These are phyloP conservation scores for Luperina testacea DNA, from an alignment of 2,888 invertebrate genomes.

Conservation along the genomic window DNA sequence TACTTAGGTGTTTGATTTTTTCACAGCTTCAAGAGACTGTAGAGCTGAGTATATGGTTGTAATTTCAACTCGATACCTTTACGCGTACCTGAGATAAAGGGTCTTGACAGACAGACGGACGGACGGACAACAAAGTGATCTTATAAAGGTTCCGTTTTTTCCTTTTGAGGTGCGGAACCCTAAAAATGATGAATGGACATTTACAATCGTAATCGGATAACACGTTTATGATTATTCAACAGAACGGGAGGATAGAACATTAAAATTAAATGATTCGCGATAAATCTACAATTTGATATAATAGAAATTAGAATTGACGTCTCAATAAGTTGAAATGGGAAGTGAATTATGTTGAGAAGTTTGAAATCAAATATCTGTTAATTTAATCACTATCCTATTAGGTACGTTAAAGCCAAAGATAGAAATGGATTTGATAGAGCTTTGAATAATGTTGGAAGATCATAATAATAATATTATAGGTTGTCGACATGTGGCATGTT, in stretches of 20 bases:
- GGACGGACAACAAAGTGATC: too few relatives aligned
- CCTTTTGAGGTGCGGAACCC: too few relatives aligned
- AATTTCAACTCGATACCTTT: too few relatives aligned
- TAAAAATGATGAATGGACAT: constrained; percentile 45
- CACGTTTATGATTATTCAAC: constrained; percentile 51
- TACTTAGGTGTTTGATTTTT: too few relatives aligned
- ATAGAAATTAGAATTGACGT: constrained; percentile 50
- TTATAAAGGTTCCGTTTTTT: too few relatives aligned
- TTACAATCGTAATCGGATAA: constrained; percentile 48
- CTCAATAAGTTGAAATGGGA: constrained; percentile 44
- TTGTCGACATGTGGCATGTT: too few relatives aligned
- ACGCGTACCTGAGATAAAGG: too few relatives aligned
- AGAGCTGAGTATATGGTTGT: too few relatives aligned
- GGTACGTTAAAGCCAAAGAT: background rate
- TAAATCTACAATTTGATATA: constrained; percentile 58
- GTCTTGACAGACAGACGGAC: too few relatives aligned
- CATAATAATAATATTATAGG: too few relatives aligned
- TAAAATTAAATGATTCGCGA: constrained; percentile 53
- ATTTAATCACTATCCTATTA: constrained; percentile 30
- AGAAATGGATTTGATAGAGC: constrained; percentile 1
- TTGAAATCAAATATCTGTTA: constrained; percentile 52
- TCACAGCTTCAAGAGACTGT: too few relatives aligned
- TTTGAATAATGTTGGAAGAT: background rate
- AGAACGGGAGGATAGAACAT: constrained; percentile 40
- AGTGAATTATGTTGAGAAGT: constrained; percentile 26